Conservation (phyloP, 2,888 invertebrate genomes). For the Notodonta dromedarius region DNA sequence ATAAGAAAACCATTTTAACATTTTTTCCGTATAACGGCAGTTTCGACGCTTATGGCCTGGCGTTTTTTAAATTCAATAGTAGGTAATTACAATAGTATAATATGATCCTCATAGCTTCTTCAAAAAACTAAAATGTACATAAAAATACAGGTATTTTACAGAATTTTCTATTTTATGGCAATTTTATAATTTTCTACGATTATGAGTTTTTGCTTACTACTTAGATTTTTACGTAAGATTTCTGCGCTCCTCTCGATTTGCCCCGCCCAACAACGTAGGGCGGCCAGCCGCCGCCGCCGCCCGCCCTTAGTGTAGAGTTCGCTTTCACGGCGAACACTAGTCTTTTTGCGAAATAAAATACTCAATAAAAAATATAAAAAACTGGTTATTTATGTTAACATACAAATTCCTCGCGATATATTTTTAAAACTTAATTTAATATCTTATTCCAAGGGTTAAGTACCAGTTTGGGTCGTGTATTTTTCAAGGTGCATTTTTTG, state of each 20-base stretch:
- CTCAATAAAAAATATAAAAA: constrained; percentile 12
- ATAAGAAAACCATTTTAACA: too few relatives aligned
- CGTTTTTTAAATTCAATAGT: too few relatives aligned
- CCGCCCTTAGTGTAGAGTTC: constrained; percentile 54
- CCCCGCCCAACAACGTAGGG: constrained; percentile 52
- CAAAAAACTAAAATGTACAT: too few relatives aligned
- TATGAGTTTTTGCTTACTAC: too few relatives aligned
- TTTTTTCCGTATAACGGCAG: too few relatives aligned
- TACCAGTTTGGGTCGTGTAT: constrained; percentile 22
- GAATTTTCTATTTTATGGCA: too few relatives aligned
- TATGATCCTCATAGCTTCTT: too few relatives aligned
- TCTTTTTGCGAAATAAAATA: constrained; percentile 21
- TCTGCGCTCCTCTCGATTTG: constrained; percentile 39
- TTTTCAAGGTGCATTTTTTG: too few relatives aligned
- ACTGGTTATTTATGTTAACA: constrained; percentile 1
- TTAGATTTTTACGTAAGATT: constrained; percentile 28
- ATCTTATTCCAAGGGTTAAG: constrained; percentile 22
- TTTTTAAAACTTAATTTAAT: constrained; percentile 7
- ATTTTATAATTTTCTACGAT: too few relatives aligned
- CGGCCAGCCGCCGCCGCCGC: constrained; percentile 40
- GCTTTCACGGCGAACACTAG: constrained; percentile 42
- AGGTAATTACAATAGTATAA: too few relatives aligned
- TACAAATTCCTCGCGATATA: background rate
- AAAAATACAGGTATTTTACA: too few relatives aligned
- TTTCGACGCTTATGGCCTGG: too few relatives aligned